Base-by-base conservation (phyloP, 2,888 invertebrate species). In the Orthosia cruda region DNA sequence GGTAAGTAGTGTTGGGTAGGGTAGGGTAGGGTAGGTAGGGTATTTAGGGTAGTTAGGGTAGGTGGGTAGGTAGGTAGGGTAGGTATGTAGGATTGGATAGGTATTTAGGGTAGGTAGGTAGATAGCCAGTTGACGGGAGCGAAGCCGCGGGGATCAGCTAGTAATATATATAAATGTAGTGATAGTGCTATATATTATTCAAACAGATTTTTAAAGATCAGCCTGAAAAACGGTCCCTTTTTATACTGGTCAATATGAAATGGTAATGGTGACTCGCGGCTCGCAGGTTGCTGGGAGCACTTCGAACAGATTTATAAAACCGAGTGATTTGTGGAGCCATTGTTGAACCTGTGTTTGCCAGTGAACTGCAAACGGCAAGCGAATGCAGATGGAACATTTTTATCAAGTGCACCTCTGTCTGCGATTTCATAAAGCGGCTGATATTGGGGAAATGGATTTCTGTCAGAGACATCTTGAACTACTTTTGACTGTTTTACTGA, bases 281-380 rank as follows among this genome's bases (percentile, higher is more conserved):
- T 87, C 75, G 74, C 57, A 74, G 45, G 61, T 87, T 76, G 75
- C 55, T 73, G 80, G 76, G 62, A 79, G 26, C 68, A 63, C 62
- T 73, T 16, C 70, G 83, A 82, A 80, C 80, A 80, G 88, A 74
- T 70, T 84, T 88, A 88, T 88, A 85, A 86, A 88, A 80, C 73
- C 72, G 82, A 87, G 86, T 89, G 87, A 89, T 89, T 88, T 88
- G 81, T 80, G 69, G 79, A 85, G 86, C 88, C 87, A 87, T 89
- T 87, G 88, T 87, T 86, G 77, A 76, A 85, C 66, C 63, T 67
- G 74, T 80, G 79, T 77, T 73, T 63, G 69, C 69, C 65, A 65
- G 70, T 65, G 77, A 70, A 79, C 72, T 76, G 74, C 69, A 76
- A 81, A 74, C 76, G 76, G 64, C 45, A 72, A 63, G 72, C 72